Percentiles rank a stretch among this genome's conserved stretches.
Evolutionary conservation across 2,113 vertebrate species (phyloP).

Genomic region (Boleophthalmus pectinirostris): DNA sequence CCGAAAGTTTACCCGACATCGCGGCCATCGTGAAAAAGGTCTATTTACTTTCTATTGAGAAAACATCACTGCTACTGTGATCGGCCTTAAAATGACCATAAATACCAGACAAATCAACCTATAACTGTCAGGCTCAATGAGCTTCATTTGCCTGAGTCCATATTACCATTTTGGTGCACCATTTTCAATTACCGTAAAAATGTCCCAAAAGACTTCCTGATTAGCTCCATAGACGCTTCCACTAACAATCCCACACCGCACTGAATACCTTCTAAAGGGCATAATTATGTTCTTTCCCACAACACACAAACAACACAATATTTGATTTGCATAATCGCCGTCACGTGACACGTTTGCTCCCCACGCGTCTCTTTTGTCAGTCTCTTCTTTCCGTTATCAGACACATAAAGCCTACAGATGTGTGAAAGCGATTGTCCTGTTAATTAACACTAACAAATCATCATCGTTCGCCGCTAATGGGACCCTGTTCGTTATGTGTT

Average conservation of each 20-base stretch:
- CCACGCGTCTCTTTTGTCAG: neutral
- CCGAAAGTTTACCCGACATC: too few species aligned
- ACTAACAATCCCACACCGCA: neutral
- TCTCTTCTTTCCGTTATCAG: constrained; percentile 5
- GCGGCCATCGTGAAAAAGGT: too few species aligned
- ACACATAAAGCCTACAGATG: constrained; percentile 11
- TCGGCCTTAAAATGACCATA: too few species aligned
- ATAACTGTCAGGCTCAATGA: too few species aligned
- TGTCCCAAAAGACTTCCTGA: neutral
- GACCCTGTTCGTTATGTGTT: constrained; percentile 17
- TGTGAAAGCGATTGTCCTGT: constrained; percentile 1
- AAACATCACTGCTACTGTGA: too few species aligned
- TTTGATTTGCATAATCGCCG: neutral
- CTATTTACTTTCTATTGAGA: too few species aligned
- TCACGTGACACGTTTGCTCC: neutral
- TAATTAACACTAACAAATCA: constrained; percentile 37
- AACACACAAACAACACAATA: neutral
- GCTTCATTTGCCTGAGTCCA: too few species aligned
- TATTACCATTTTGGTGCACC: neutral
- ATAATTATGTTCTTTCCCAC: neutral
- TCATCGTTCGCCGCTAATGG: constrained; percentile 12
- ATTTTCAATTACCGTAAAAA: neutral
- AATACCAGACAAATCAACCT: too few species aligned
- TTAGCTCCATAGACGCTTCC: neutral
- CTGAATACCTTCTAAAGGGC: neutral